phyloP scores from a whole-genome alignment of 1,140 invertebrate genomes.

The Neotoxoptera formosana region DNA sequence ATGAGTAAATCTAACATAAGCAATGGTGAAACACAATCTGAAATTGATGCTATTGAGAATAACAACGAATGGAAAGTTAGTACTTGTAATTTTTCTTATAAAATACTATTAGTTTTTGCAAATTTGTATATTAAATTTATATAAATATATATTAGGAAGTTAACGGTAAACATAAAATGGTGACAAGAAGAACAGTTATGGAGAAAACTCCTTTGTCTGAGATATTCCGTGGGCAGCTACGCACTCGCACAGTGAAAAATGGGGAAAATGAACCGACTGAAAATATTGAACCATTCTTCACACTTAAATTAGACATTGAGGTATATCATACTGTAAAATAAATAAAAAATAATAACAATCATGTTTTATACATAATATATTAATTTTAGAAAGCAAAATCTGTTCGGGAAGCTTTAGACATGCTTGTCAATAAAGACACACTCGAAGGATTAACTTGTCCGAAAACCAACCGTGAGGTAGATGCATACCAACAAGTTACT shows the following conservation, averaged over 20 bases:
- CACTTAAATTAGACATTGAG: slow-evolving; percentile 92
- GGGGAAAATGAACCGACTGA: slow-evolving; percentile 71
- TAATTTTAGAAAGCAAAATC: slow-evolving; percentile 76
- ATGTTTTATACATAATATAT: background rate
- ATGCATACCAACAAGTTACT: slow-evolving; percentile 85
- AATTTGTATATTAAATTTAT: background rate
- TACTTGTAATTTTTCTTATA: slow-evolving; percentile 10
- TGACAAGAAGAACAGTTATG: slow-evolving; percentile 72
- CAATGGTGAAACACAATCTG: slow-evolving; percentile 66
- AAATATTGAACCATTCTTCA: slow-evolving; percentile 92
- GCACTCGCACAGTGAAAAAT: slow-evolving; percentile 81
- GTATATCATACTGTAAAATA: slow-evolving; percentile 65
- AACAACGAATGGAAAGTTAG: slow-evolving; percentile 77
- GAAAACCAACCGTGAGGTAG: slow-evolving; percentile 81
- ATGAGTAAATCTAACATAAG: slow-evolving; percentile 61
- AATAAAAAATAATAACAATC: background rate
- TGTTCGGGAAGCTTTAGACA: slow-evolving; percentile 86
- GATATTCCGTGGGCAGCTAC: slow-evolving; percentile 89
- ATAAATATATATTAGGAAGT: slow-evolving; percentile 53
- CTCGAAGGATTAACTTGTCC: slow-evolving; percentile 84
- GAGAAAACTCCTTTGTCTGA: slow-evolving; percentile 87
- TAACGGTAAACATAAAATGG: slow-evolving; percentile 82
- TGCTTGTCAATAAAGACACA: slow-evolving; percentile 81
- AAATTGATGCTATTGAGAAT: slow-evolving; percentile 63
- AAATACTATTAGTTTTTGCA: background rate